These are phyloP conservation scores for Drosophila lacicola DNA, from an alignment of 2,888 invertebrate species.

Conservation along the genomic window DNA sequence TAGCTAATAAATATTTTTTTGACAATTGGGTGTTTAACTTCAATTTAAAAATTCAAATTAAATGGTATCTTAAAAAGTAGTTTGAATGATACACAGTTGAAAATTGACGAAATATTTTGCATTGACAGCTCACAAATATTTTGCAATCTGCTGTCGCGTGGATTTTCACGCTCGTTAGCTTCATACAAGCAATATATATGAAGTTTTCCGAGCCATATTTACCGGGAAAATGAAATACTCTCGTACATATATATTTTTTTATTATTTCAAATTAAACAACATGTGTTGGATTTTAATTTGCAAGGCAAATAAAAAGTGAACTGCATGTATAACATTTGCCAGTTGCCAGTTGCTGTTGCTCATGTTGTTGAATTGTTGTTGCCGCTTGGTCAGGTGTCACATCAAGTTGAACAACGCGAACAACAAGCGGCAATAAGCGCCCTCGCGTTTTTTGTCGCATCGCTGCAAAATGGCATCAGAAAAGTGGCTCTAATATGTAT, in stretches of 20 bases:
- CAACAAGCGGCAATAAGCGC: conserved; percentile 73
- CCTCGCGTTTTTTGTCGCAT: conserved; percentile 30
- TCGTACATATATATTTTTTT: conserved; percentile 24
- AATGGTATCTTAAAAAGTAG: background rate
- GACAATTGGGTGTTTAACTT: background rate
- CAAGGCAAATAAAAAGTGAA: conserved; percentile 65
- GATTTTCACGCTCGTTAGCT: conserved; percentile 76
- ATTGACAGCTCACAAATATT: conserved; percentile 47
- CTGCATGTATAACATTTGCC: conserved; percentile 69
- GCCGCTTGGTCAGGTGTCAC: conserved; percentile 67
- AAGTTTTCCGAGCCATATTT: conserved; percentile 33
- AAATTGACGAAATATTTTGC: conserved; percentile 32
- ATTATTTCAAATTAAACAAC: conserved; percentile 73
- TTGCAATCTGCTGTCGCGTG: conserved; percentile 69
- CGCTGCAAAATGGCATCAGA: conserved; percentile 39
- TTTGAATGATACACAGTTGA: conserved; percentile 1
- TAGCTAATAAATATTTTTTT: background rate
- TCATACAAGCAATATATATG: conserved; percentile 12
- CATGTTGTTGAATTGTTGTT: conserved; percentile 12
- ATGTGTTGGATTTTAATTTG: conserved; percentile 78
- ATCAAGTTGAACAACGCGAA: conserved; percentile 70
- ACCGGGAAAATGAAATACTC: conserved; percentile 10
- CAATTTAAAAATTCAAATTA: conserved; percentile 27
- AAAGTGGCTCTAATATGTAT: conserved; percentile 80
- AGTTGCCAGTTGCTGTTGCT: conserved; percentile 21